These are phyloP conservation scores for Pleuronectes platessa DNA, from an alignment of 2,113 vertebrate species.

Conservation along the genomic window DNA sequence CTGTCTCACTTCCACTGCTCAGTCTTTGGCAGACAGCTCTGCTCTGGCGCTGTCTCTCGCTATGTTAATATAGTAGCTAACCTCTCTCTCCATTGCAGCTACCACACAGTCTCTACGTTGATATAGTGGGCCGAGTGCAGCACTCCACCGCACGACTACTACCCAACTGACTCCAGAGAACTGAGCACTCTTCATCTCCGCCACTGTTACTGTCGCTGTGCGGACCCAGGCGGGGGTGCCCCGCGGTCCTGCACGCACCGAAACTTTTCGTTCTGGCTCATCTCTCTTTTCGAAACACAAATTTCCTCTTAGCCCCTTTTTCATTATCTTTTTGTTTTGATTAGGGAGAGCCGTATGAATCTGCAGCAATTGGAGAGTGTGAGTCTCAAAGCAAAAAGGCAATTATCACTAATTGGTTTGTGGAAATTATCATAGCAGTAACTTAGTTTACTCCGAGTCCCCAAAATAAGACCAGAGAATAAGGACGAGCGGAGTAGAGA, in stretches of 20 bases:
- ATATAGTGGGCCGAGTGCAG: conserved; percentile 74
- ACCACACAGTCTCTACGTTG: conserved; percentile 75
- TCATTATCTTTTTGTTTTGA: conserved; percentile 33
- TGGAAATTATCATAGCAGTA: conserved; percentile 68
- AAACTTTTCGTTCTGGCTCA: not conserved
- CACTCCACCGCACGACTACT: conserved; percentile 63
- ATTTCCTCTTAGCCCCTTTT: not conserved
- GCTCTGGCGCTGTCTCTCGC: conserved; percentile 84
- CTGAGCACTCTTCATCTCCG: conserved; percentile 62
- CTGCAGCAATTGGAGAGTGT: conserved; percentile 46
- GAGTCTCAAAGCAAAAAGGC: conserved; percentile 64
- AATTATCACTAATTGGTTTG: conserved; percentile 75
- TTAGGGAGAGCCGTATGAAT: conserved; percentile 27
- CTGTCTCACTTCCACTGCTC: conserved; percentile 68
- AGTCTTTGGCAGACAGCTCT: conserved; percentile 76
- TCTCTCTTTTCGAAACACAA: not conserved
- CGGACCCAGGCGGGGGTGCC: conserved; percentile 10
- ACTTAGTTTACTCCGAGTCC: conserved; percentile 59
- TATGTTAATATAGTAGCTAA: conserved; percentile 81
- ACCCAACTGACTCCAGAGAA: conserved; percentile 72
- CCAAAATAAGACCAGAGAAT: conserved; percentile 74
- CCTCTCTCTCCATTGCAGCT: conserved; percentile 76
- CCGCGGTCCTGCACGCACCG: conserved; percentile 11
- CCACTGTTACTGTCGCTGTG: conserved; percentile 29
- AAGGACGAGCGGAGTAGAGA: conserved; percentile 74